Conservation (phyloP, 92 coral and sea anemone species). For the Muricea muricata region DNA sequence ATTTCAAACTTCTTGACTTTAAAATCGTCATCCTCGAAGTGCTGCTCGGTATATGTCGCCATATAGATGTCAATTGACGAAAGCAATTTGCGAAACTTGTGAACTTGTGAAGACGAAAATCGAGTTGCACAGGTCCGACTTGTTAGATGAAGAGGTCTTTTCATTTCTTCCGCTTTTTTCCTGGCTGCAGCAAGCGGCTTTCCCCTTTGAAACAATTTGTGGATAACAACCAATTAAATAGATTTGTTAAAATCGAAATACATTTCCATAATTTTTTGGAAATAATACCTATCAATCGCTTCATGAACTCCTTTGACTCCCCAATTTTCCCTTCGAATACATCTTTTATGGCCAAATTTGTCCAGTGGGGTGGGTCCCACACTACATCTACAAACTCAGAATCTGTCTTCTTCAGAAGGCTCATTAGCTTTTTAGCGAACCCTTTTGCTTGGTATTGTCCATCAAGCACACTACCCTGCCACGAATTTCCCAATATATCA, state of each 20-base stretch:
- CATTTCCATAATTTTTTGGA: background rate
- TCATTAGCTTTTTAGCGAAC: constrained; percentile 10
- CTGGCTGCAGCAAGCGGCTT: constrained; percentile 20
- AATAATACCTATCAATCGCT: constrained; percentile 16
- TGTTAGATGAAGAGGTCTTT: background rate
- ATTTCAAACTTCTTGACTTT: background rate
- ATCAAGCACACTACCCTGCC: background rate
- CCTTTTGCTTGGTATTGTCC: constrained; percentile 25
- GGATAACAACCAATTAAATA: background rate
- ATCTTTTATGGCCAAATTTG: constrained; percentile 7
- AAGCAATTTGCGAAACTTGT: constrained; percentile 9
- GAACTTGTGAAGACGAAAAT: constrained; percentile 15
- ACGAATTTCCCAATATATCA: background rate
- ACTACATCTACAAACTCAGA: background rate
- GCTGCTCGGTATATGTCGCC: constrained; percentile 29
- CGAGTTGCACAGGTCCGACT: constrained; percentile 34
- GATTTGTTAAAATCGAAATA: too few species aligned
- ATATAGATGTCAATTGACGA: constrained; percentile 26
- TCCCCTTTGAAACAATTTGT: constrained; percentile 5
- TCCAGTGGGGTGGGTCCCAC: too few species aligned
- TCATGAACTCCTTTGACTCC: constrained; percentile 3
- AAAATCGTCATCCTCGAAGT: background rate
- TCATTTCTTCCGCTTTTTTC: constrained; percentile 15
- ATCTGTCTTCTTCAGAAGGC: background rate
- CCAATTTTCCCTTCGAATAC: constrained; percentile 22